phyloP scores from a whole-genome alignment of 1,140 invertebrate species.

The Elymnias hypermnestra region DNA sequence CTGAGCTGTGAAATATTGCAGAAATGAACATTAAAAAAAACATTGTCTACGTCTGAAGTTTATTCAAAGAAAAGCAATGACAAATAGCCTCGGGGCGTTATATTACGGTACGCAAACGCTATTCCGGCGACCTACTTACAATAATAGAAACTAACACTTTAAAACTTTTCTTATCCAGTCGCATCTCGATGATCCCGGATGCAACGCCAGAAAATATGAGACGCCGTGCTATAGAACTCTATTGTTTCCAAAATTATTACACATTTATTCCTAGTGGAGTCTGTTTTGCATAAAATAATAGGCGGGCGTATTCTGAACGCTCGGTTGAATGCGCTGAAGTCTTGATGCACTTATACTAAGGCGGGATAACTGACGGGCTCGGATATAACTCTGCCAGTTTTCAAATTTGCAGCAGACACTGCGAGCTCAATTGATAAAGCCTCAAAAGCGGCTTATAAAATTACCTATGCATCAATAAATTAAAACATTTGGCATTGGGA shows the following conservation, averaged over 20 bases:
- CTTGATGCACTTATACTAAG: constrained; percentile 44
- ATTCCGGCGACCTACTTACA: constrained; percentile 21
- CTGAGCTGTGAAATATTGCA: neutral
- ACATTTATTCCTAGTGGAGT: constrained; percentile 27
- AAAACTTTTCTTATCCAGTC: constrained; percentile 21
- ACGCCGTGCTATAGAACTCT: constrained; percentile 29
- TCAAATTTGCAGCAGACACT: constrained; percentile 26
- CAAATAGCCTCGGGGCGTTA: constrained; percentile 17
- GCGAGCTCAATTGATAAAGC: constrained; percentile 28
- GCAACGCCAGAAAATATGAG: constrained; percentile 26
- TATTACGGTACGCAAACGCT: constrained; percentile 19
- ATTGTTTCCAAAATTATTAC: constrained; percentile 50
- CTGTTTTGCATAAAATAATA: constrained; percentile 59
- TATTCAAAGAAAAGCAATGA: constrained; percentile 20
- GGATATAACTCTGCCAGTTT: constrained; percentile 28
- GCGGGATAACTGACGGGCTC: constrained; percentile 26
- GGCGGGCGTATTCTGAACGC: constrained; percentile 27
- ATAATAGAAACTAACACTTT: constrained; percentile 25
- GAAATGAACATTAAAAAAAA: constrained; percentile 11
- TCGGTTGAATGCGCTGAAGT: constrained; percentile 26
- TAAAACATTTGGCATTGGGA: too few relatives aligned
- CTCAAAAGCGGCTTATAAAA: too few relatives aligned
- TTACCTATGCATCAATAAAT: too few relatives aligned
- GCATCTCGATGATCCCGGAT: constrained; percentile 15
- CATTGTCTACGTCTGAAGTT: constrained; percentile 8